phyloP scores from a whole-genome alignment of 2,113 vertebrate species.

The Panthera uncia region DNA sequence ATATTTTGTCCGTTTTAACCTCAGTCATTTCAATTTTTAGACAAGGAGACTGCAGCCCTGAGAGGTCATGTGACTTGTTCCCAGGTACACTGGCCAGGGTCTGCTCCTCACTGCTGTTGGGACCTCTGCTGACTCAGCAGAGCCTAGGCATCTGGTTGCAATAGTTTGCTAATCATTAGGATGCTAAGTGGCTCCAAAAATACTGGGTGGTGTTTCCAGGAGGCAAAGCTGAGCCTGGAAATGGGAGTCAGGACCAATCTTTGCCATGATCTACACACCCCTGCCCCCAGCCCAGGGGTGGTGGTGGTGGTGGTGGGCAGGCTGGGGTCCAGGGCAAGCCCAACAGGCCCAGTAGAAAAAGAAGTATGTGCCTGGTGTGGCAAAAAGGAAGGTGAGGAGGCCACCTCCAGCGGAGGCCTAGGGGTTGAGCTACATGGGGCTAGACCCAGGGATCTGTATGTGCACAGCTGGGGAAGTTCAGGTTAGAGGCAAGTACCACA shows the following conservation, averaged over 20 bases:
- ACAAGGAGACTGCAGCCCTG: constrained; percentile 29
- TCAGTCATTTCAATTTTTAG: constrained; percentile 17
- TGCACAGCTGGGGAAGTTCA: neutral
- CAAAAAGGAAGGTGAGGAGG: neutral
- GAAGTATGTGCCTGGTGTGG: too few species aligned
- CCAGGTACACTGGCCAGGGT: neutral
- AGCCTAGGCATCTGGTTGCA: constrained; percentile 28
- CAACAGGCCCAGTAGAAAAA: neutral
- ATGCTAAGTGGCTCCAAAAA: constrained; percentile 50
- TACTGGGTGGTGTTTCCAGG: neutral
- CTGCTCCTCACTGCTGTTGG: neutral
- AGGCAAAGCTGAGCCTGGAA: neutral
- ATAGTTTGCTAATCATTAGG: neutral
- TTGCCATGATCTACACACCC: neutral
- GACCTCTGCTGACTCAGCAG: constrained; percentile 35
- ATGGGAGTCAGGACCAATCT: neutral
- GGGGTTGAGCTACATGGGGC: fast-evolving
- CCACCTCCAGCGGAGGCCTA: neutral
- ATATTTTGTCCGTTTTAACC: neutral
- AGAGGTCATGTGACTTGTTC: neutral
- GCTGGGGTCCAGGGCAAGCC: neutral
- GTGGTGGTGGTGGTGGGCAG: neutral
- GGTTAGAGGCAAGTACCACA: neutral
- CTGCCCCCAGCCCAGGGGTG: neutral
- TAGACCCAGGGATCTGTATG: too few species aligned